Base-by-base conservation (phyloP, 2,113 vertebrate species). In the Amblyornis subalaris region DNA sequence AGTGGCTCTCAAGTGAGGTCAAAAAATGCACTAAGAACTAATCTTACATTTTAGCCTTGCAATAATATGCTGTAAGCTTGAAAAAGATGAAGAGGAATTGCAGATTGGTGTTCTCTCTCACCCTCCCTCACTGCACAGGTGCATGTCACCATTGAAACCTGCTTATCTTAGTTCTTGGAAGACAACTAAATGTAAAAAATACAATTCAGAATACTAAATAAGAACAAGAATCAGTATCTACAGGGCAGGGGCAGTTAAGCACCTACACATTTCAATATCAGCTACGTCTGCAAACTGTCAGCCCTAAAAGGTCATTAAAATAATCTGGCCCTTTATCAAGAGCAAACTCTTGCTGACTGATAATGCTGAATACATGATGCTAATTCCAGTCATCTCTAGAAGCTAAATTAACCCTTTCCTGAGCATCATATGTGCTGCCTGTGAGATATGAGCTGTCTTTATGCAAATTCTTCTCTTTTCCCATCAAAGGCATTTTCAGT, bases 401-500 rank as follows among this genome's bases (percentile, higher is more conserved):
- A 92, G 71, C 36, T 82, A 61, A 76, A 50, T 93, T 92, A 96
- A 93, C 95, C 61, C 72, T 65, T 94, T 88, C 35, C 76, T 77
- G 44, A 76, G 36, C 15, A 70, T 28, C 65, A 58, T 1, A 31
- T 11, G 2, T 8, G 8, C 40, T 36, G 48, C 38, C 61, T 45
- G 35, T 72, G 60, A 60, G 47, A 62, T 0, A 36, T 6, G n/a
- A 86, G 11, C 42, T 51, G 20, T 24, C 23, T 73, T 79, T 20
- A 55, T 7, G 11, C 35, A 66, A 64, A 77, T 74, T 36, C 0
- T 0, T 5, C 17, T 83, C 8, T 60, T 83, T 47, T 40, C 4
- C 47, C 64, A 74, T 42, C 40, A 86, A 84, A 90, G 86, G 47
- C 14, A 28, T 51, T 83, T 88, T 85, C 67, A 51, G 55, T 51